These are phyloP conservation scores for Pogonophryne albipinna DNA, from an alignment of 2,797 vertebrate genomes.

Conservation along the genomic window DNA sequence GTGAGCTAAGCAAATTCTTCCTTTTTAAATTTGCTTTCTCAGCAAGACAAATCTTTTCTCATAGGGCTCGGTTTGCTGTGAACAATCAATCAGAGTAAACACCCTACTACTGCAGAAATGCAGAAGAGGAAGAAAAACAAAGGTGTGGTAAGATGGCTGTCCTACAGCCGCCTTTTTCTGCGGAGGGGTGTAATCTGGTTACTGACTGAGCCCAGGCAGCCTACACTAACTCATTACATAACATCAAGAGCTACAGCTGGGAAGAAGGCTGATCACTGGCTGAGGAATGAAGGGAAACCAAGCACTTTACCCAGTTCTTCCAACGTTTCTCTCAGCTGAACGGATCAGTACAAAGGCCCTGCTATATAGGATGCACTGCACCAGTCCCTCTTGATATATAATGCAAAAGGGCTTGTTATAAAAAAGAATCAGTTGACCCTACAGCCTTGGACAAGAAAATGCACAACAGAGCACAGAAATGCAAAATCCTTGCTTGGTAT, in stretches of 20 bases:
- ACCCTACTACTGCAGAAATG: constrained; percentile 28
- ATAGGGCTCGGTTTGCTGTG: constrained; percentile 14
- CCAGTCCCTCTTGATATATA: neutral
- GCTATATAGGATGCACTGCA: constrained; percentile 3
- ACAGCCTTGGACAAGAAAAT: neutral
- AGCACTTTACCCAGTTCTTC: constrained; percentile 24
- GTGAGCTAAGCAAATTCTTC: neutral
- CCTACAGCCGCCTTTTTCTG: constrained; percentile 64
- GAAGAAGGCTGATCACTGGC: constrained; percentile 45
- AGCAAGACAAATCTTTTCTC: constrained; percentile 17
- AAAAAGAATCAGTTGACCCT: neutral
- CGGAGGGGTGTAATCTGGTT: constrained; percentile 72
- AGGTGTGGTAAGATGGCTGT: constrained; percentile 65
- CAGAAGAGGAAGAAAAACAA: constrained; percentile 55
- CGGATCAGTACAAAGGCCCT: neutral
- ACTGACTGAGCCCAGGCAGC: constrained; percentile 67
- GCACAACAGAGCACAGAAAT: constrained; percentile 1
- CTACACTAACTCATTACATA: constrained; percentile 72
- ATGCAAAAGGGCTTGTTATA: neutral
- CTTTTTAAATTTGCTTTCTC: neutral
- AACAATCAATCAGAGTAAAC: constrained; percentile 40
- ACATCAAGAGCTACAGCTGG: constrained; percentile 60
- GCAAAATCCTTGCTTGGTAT: constrained; percentile 18
- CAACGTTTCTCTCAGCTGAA: constrained; percentile 23
- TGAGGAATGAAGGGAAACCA: constrained; percentile 29